Base-by-base conservation (phyloP, 2,888 invertebrate genomes). In the Dastarcus helophoroides region DNA sequence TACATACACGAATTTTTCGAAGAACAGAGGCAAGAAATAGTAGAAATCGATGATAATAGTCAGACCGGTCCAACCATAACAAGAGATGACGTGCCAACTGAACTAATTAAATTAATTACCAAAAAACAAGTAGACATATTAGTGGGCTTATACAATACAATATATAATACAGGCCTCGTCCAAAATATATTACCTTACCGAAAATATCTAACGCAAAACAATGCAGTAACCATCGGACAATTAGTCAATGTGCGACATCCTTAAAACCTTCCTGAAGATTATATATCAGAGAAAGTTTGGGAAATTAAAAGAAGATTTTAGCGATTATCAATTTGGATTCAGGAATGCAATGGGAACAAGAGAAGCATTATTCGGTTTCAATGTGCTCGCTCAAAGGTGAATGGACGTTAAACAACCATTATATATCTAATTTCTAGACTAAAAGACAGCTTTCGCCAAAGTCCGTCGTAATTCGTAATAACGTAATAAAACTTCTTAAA, bases 1-100 rank as follows among this genome's bases (percentile, higher is more conserved):
- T 37, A 38, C 29, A 33, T 38, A 8, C 11, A 31, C 16, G 30
- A 39, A 19, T n/a, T n/a, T n/a, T n/a, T n/a, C n/a, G n/a, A n/a
- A n/a, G n/a, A n/a, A n/a, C n/a, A n/a, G n/a, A n/a, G n/a, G n/a
- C n/a, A n/a, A n/a, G n/a, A n/a, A n/a, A n/a, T n/a, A n/a, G n/a
- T n/a, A n/a, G n/a, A n/a, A n/a, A n/a, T n/a, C n/a, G n/a, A n/a
- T n/a, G n/a, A n/a, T n/a, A n/a, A n/a, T n/a, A n/a, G n/a, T n/a
- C n/a, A n/a, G n/a, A n/a, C n/a, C n/a, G n/a, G n/a, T n/a, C n/a
- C n/a, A n/a, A n/a, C n/a, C n/a, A n/a, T n/a, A n/a, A n/a, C n/a
- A n/a, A n/a, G n/a, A n/a, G n/a, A n/a, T n/a, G n/a, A n/a, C n/a
- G n/a, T n/a, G n/a, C n/a, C n/a, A n/a, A n/a, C n/a, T n/a, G n/a